phyloP scores from a whole-genome alignment of 1,140 invertebrate species.

The Sminthurinus signatus region DNA sequence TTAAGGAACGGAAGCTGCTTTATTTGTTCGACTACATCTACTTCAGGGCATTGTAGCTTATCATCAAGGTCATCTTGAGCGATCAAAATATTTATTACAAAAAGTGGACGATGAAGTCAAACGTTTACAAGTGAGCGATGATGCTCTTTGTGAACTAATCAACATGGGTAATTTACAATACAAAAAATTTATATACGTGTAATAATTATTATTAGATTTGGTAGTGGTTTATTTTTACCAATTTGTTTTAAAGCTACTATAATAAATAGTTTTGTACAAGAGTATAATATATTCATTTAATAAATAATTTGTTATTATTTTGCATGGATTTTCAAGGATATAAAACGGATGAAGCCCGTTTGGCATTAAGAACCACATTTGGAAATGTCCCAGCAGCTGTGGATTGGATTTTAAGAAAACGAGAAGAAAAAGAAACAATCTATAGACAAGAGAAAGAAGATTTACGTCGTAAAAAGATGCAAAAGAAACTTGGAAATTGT shows the following conservation, averaged over 20 bases:
- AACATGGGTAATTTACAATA: slow-evolving; percentile 52
- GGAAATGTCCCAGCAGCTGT: slow-evolving; percentile 57
- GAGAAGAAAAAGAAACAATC: slow-evolving; percentile 51
- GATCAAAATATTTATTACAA: slow-evolving; percentile 54
- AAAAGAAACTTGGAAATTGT: slow-evolving; percentile 48
- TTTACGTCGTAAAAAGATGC: slow-evolving; percentile 50
- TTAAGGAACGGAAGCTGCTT: slow-evolving; percentile 61
- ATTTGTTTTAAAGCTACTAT: too few species aligned
- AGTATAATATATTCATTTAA: too few species aligned
- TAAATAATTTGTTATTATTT: too few species aligned
- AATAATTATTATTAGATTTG: not conserved
- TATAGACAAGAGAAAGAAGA: slow-evolving; percentile 50
- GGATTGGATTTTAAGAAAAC: slow-evolving; percentile 55
- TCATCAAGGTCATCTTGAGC: slow-evolving; percentile 59
- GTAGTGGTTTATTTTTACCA: too few species aligned
- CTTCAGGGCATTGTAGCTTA: slow-evolving; percentile 69
- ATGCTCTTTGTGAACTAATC: slow-evolving; percentile 51
- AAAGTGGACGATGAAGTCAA: slow-evolving; percentile 56
- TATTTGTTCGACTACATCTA: slow-evolving; percentile 67
- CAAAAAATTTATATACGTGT: too few species aligned
- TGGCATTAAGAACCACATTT: slow-evolving; percentile 56
- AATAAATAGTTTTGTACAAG: too few species aligned
- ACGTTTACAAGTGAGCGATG: slow-evolving; percentile 56
- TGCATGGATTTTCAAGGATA: slow-evolving; percentile 52
- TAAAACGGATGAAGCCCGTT: slow-evolving; percentile 54